A percentile compares a stretch with the other conserved stretches of the same genome.
phyloP scores from a whole-genome alignment of 64 coral and sea anemone genomes.

The Hydrozoanthus tunicans region DNA sequence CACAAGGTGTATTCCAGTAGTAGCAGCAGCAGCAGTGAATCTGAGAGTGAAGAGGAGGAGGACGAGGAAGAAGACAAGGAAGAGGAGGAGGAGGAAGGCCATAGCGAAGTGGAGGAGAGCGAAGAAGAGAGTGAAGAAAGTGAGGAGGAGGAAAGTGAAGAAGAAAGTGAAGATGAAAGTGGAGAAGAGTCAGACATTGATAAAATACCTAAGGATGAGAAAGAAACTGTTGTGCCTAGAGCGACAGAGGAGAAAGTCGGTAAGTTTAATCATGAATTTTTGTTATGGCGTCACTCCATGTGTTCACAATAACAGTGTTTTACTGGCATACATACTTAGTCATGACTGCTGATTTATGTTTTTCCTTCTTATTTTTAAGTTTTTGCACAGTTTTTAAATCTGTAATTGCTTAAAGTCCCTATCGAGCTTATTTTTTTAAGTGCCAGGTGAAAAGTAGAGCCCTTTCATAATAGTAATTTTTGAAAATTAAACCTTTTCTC shows the following conservation, averaged over 20 bases:
- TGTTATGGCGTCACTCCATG: not conserved
- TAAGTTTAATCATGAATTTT: not conserved
- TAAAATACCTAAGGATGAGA: not conserved
- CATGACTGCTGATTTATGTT: too few species aligned
- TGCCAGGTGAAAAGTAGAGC: not conserved
- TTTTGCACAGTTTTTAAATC: too few species aligned
- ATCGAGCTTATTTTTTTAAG: not conserved
- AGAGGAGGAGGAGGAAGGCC: constrained; percentile 47
- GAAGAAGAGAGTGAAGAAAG: constrained; percentile 63
- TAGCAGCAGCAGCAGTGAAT: constrained; percentile 72
- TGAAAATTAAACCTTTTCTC: not conserved
- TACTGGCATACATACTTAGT: too few species aligned
- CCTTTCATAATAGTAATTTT: not conserved
- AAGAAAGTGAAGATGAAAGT: constrained; percentile 62
- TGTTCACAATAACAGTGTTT: not conserved
- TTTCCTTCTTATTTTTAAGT: too few species aligned
- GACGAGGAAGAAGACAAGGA: constrained; percentile 72
- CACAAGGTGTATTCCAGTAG: constrained; percentile 86
- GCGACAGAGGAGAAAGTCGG: not conserved
- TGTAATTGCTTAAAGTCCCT: too few species aligned
- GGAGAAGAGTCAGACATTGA: constrained; percentile 44
- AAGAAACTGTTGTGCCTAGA: not conserved
- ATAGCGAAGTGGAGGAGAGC: constrained; percentile 45
- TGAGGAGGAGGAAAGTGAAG: constrained; percentile 31
- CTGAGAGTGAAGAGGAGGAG: constrained; percentile 75